Base-by-base conservation (phyloP, 2,888 invertebrate genomes). In the Drosophila koepferae region DNA sequence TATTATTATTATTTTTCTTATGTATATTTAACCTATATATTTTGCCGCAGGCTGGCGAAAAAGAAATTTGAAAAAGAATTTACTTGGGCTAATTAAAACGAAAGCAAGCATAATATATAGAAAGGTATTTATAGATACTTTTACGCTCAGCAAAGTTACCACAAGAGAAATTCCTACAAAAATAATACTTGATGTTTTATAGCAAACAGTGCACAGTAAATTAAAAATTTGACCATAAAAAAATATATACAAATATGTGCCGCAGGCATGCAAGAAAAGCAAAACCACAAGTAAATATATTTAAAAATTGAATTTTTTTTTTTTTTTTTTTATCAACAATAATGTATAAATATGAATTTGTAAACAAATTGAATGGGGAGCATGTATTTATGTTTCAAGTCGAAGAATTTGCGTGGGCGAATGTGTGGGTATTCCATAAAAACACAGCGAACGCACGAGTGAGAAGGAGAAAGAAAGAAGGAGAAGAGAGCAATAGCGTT, bases 321-420 rank as follows among this genome's bases (percentile, higher is more conserved):
- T 2, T 20, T 20, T 23, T 63, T 62, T 59, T 51, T 12, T 43
- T 63, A 40, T 48, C 28, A 40, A 62, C 58, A 65, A 63, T 63
- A 54, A 55, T 63, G 56, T 66, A 49, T 34, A 69, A 53, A 65
- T 71, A 54, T 58, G 14, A 58, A 74, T 36, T 60, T 63, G 51
- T 72, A 79, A 79, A 79, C 75, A 79, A 75, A 72, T 72, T 74
- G 71, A 49, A 60, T 48, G 23, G 16, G 36, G 44, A 44, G 63
- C 64, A 18, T 18, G 40, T 59, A 49, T 74, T 49, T 62, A 55
- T 49, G 46, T 60, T 59, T 53, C 5, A 16, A 28, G 43, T 63
- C 56, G 12, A 75, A 79, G 72, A 79, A 83, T 86, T 83, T 77
- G 86, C 81, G 86, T 77, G 49, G 81, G 83, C 69, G 66, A 69